A percentile compares a stretch with the other conserved stretches of the same genome.
These are phyloP conservation scores for Steinernema feltiae DNA, from an alignment of 1,140 invertebrate genomes.

Conservation along the genomic window DNA sequence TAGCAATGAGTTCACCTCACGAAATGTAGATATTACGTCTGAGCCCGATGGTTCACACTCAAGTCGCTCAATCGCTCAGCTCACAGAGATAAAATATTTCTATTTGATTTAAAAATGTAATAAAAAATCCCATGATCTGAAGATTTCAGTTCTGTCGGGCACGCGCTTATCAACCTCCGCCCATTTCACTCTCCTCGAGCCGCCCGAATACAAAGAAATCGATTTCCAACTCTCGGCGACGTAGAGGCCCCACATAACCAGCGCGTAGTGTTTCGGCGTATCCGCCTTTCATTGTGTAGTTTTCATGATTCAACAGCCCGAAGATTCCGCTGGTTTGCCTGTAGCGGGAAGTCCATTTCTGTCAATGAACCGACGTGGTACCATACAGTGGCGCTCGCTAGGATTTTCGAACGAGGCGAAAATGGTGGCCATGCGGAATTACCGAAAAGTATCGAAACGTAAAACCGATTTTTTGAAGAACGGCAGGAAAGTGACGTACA, in stretches of 20 bases:
- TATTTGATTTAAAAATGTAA: neutral
- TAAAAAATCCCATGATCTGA: neutral
- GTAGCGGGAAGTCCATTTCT: neutral
- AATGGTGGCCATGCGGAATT: neutral
- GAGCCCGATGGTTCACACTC: neutral
- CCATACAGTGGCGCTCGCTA: neutral
- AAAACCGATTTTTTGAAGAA: neutral
- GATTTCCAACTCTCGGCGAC: too few species aligned
- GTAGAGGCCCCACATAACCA: too few species aligned
- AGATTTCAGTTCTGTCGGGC: too few species aligned
- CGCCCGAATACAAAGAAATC: too few species aligned
- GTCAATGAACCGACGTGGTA: neutral
- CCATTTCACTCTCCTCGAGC: too few species aligned
- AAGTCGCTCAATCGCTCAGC: neutral
- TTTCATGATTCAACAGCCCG: neutral
- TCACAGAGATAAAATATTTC: conserved; percentile 9
- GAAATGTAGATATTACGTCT: neutral
- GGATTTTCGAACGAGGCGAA: neutral
- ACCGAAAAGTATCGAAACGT: neutral
- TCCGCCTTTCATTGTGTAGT: too few species aligned
- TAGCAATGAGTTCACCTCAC: neutral
- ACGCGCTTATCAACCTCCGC: too few species aligned
- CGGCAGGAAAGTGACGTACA: conserved; percentile 18
- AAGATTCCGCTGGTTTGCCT: neutral
- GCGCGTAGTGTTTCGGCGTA: too few species aligned